These are phyloP conservation scores for Cryptus viduatorius DNA, from an alignment of 2,888 invertebrate species.

Conservation along the genomic window DNA sequence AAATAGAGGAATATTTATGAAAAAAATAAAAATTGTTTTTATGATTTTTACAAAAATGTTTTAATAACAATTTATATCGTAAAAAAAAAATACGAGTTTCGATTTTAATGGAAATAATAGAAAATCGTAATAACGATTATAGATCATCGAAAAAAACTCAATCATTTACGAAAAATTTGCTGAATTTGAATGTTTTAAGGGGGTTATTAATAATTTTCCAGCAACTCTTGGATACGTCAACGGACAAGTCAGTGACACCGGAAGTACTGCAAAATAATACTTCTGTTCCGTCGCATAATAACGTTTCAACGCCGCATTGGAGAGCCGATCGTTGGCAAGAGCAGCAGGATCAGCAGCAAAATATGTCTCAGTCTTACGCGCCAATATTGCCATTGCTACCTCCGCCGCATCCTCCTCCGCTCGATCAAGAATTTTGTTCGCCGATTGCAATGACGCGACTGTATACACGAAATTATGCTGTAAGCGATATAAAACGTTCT, in stretches of 20 bases:
- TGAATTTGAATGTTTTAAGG: neutral
- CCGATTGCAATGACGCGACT: slow-evolving; percentile 72
- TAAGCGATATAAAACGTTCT: slow-evolving; percentile 63
- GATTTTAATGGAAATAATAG: too few species aligned
- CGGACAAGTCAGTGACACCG: slow-evolving; percentile 49
- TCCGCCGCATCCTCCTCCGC: slow-evolving; percentile 58
- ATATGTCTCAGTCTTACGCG: slow-evolving; percentile 64
- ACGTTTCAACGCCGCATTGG: slow-evolving; percentile 70
- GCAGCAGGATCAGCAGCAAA: slow-evolving; percentile 60
- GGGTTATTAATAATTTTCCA: neutral
- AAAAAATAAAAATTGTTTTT: too few species aligned
- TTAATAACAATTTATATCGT: too few species aligned
- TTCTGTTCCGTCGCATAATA: slow-evolving; percentile 55
- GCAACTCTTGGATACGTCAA: slow-evolving; percentile 55
- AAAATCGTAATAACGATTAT: too few species aligned
- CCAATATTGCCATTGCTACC: slow-evolving; percentile 66
- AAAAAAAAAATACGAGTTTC: too few species aligned
- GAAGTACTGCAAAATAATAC: slow-evolving; percentile 60
- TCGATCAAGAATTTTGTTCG: slow-evolving; percentile 71
- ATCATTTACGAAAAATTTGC: neutral
- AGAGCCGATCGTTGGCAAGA: slow-evolving; percentile 62
- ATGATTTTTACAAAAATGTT: too few species aligned
- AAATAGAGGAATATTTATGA: too few species aligned
- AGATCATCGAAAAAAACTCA: too few species aligned
- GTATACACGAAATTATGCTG: slow-evolving; percentile 75